A percentile compares a stretch with the other conserved stretches of the same genome.
Conservation (phyloP, 2,797 vertebrate genomes). For the Microchirus variegatus region DNA sequence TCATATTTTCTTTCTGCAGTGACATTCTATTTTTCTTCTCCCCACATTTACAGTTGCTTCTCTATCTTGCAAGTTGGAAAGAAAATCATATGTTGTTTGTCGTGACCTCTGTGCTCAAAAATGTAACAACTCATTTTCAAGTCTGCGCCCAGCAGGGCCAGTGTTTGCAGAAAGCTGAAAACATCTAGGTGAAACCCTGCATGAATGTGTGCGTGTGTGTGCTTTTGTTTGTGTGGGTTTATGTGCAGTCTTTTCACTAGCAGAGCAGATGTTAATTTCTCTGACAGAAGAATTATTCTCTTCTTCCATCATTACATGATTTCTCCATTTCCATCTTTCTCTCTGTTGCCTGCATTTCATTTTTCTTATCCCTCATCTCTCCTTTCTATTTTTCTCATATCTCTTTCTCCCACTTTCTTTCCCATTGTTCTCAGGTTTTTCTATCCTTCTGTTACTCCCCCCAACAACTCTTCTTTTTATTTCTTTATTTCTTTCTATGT, state of each 20-base stretch:
- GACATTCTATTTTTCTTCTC: background rate
- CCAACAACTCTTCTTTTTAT: background rate
- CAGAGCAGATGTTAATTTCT: conserved; percentile 62
- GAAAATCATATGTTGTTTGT: background rate
- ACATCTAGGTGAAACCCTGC: conserved; percentile 16
- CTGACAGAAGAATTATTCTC: conserved; percentile 37
- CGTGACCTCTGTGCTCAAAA: conserved; percentile 27
- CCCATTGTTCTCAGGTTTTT: background rate
- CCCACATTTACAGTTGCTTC: conserved; percentile 8
- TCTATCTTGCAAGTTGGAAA: background rate
- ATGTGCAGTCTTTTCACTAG: conserved; percentile 24
- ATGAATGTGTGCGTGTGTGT: conserved; percentile 3
- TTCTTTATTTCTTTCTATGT: conserved; percentile 22
- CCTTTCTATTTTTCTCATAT: background rate
- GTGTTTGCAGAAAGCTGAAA: conserved; percentile 8
- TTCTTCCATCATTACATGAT: conserved; percentile 14
- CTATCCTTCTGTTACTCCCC: background rate
- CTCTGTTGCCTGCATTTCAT: background rate
- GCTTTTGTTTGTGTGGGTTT: conserved; percentile 13
- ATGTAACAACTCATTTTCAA: conserved; percentile 30
- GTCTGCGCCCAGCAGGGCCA: conserved; percentile 41
- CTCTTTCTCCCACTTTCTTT: background rate
- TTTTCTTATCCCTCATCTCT: background rate
- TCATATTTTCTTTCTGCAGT: background rate
- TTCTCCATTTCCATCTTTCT: conserved; percentile 1